Conservation (phyloP, 2,797 vertebrate genomes). For the Calcarius lapponicus region DNA sequence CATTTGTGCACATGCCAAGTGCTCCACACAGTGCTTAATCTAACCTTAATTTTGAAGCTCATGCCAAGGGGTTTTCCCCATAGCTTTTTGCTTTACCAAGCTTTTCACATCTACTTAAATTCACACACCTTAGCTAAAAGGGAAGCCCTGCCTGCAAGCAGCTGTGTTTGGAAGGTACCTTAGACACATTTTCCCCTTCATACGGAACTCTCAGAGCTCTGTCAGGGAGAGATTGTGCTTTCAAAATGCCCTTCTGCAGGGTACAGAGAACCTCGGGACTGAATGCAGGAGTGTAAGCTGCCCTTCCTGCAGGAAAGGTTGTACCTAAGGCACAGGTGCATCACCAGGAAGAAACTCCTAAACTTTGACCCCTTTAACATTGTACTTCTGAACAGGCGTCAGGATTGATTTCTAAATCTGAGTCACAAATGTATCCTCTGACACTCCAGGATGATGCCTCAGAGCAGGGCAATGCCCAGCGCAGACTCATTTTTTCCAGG, state of each 20-base stretch:
- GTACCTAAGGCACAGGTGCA: not conserved
- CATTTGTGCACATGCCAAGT: not conserved
- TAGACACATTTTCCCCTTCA: not conserved
- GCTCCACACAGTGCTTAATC: not conserved
- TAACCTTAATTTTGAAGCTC: not conserved
- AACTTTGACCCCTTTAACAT: not conserved
- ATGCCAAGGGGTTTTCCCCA: rapidly evolving
- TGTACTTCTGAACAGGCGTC: not conserved
- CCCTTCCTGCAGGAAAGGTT: not conserved
- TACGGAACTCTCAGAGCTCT: not conserved
- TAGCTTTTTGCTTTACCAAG: not conserved
- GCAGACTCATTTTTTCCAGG: not conserved
- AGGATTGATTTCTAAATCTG: not conserved
- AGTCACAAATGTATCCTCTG: not conserved
- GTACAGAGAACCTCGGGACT: not conserved
- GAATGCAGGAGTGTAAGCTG: not conserved
- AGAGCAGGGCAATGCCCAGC: not conserved
- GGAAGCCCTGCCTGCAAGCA: not conserved
- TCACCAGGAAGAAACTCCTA: rapidly evolving
- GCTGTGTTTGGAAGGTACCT: not conserved
- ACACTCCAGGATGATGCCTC: not conserved
- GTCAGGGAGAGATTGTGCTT: not conserved
- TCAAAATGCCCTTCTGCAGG: not conserved
- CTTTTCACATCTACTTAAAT: not conserved
- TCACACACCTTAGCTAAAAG: not conserved